Conservation (phyloP, 2,888 invertebrate species). For the Aphodius sticticus region DNA sequence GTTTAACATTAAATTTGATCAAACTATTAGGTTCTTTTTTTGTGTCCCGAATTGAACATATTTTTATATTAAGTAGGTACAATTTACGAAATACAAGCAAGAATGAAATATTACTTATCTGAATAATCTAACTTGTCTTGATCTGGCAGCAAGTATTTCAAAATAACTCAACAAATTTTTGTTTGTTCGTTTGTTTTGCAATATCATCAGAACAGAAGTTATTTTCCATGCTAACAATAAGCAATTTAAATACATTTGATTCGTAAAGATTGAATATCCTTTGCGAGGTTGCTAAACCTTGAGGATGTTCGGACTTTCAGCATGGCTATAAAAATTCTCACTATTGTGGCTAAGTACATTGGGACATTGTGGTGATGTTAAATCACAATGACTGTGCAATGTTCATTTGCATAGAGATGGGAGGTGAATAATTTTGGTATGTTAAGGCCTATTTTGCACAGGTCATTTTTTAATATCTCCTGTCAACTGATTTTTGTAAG, state of each 20-base stretch:
- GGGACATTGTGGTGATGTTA: not conserved
- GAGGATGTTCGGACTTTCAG: not conserved
- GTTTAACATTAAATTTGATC: too few species aligned
- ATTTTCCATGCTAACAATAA: not conserved
- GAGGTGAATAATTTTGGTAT: not conserved
- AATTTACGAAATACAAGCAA: too few species aligned
- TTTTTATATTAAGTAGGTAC: too few species aligned
- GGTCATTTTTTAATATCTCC: too few species aligned
- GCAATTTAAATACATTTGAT: slow-evolving; percentile 7
- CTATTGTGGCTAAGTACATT: not conserved
- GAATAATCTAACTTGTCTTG: too few species aligned
- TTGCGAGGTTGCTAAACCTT: not conserved
- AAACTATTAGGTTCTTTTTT: too few species aligned
- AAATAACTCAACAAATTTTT: too few species aligned
- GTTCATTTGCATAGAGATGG: not conserved
- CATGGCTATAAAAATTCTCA: not conserved
- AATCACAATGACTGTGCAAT: not conserved
- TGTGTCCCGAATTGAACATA: too few species aligned
- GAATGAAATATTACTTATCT: too few species aligned
- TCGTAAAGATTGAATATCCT: not conserved
- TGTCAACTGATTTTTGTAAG: too few species aligned
- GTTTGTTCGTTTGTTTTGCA: too few species aligned
- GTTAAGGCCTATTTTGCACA: not conserved
- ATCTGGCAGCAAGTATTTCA: too few species aligned
- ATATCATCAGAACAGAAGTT: not conserved